These are phyloP conservation scores for Grammomys surdaster DNA, from an alignment of 2,113 vertebrate genomes.

Conservation along the genomic window DNA sequence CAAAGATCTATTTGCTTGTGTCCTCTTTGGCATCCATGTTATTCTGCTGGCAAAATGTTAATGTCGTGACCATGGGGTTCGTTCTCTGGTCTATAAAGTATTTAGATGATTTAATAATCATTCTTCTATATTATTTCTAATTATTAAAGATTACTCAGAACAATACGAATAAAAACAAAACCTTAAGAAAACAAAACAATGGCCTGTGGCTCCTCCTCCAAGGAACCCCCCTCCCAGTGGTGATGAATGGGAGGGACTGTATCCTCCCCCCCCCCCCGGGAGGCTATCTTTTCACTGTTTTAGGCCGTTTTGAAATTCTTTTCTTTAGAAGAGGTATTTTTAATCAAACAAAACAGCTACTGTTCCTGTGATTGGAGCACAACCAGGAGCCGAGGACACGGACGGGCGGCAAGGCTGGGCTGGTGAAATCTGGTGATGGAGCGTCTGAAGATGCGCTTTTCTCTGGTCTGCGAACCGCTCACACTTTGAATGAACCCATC, in stretches of 20 bases:
- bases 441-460: background rate
- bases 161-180: constrained; percentile 40
- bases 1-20: background rate
- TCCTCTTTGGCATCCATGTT: background rate
- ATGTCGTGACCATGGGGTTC: background rate
- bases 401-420: background rate
- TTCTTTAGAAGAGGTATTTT: background rate
- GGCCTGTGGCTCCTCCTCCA: constrained; percentile 68
- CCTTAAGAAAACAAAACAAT: background rate
- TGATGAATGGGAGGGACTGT: constrained; percentile 40
- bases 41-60: background rate
- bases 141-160: constrained; percentile 35
- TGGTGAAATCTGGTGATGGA: background rate
- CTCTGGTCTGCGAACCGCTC: background rate
- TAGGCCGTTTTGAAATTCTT: background rate
- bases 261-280: background rate
- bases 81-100: background rate
- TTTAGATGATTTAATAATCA: background rate
- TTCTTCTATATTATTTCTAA: background rate
- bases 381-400: background rate
- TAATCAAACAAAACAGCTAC: background rate
- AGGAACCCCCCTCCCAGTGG: constrained; percentile 20
- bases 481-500: background rate
- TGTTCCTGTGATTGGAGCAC: background rate
- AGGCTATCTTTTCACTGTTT: constrained; percentile 19